These are phyloP conservation scores for Argyresthia albistria DNA, from an alignment of 2,888 invertebrate genomes.

Conservation along the genomic window DNA sequence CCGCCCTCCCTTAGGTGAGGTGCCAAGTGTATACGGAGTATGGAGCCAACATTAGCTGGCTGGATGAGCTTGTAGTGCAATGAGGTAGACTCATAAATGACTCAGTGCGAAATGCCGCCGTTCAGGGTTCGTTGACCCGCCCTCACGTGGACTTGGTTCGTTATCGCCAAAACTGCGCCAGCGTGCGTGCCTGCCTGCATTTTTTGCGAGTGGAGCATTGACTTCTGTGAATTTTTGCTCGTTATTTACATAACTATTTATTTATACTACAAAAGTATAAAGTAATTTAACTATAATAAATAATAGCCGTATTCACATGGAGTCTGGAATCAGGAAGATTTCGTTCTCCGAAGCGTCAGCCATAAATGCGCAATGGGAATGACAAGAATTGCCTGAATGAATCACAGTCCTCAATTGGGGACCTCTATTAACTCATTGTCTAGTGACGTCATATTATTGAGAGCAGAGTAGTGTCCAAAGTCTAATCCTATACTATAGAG, in stretches of 20 bases:
- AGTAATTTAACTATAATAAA: neutral
- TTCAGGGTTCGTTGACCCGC: conserved; percentile 50
- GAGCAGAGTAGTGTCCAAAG: too few species aligned
- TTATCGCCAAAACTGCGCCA: conserved; percentile 35
- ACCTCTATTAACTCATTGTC: too few species aligned
- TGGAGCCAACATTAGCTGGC: conserved; percentile 8
- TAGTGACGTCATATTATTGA: too few species aligned
- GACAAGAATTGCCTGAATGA: too few species aligned
- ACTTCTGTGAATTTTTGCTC: neutral
- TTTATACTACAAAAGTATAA: neutral
- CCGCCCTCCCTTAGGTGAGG: conserved; percentile 12
- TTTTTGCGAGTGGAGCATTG: conserved; percentile 10
- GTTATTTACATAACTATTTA: neutral
- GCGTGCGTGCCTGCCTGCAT: conserved; percentile 12
- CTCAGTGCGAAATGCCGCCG: conserved; percentile 19
- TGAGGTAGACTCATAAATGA: neutral
- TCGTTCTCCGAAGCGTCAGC: too few species aligned
- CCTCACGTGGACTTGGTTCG: conserved; percentile 28
- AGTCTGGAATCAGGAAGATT: too few species aligned
- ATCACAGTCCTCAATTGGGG: too few species aligned
- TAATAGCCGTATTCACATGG: too few species aligned
- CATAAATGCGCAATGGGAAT: too few species aligned
- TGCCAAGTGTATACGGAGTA: conserved; percentile 12
- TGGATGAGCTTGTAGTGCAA: conserved; percentile 9
- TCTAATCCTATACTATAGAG: too few species aligned